Percentiles rank a stretch among this genome's conserved stretches.
These are phyloP conservation scores for Anoplopoma fimbria DNA, from an alignment of 2,113 vertebrate species.

Conservation along the genomic window DNA sequence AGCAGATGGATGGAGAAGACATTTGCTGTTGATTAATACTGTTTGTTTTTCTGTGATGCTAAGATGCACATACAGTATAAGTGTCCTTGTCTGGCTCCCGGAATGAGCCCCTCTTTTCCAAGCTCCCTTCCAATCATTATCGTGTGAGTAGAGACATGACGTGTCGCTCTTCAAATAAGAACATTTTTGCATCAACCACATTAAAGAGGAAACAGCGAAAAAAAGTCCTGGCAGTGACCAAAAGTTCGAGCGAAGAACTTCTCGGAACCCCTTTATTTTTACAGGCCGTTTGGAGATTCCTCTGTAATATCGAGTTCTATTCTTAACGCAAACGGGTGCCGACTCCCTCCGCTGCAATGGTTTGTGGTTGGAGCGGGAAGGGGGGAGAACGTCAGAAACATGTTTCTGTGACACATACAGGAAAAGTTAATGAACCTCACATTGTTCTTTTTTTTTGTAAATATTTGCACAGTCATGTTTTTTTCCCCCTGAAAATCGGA, in stretches of 20 bases:
- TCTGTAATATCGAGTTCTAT: conserved; percentile 80
- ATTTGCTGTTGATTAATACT: conserved; percentile 30
- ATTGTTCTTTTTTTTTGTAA: conserved; percentile 68
- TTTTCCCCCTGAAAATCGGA: conserved; percentile 34
- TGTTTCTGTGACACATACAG: conserved; percentile 73
- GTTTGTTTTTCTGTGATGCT: conserved; percentile 39
- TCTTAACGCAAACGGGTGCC: conserved; percentile 72
- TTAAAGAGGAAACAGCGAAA: conserved; percentile 66
- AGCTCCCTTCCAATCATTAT: conserved; percentile 70
- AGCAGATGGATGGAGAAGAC: conserved; percentile 1
- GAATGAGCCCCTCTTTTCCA: conserved; percentile 74
- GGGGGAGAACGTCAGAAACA: conserved; percentile 51
- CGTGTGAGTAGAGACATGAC: conserved; percentile 72
- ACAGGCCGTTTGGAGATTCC: conserved; percentile 80
- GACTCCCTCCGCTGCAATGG: conserved; percentile 41
- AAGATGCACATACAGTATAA: conserved; percentile 51
- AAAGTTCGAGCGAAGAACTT: conserved; percentile 66
- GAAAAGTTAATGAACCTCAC: conserved; percentile 69
- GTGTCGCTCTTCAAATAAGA: conserved; percentile 74
- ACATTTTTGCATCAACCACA: conserved; percentile 77
- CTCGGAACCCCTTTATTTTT: conserved; percentile 83
- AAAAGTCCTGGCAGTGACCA: conserved; percentile 67
- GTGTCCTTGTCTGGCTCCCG: conserved; percentile 59
- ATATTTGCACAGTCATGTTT: conserved; percentile 70
- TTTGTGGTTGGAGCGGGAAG: conserved; percentile 62